A percentile compares a stretch with the other conserved stretches of the same genome.
phyloP scores from a whole-genome alignment of 2,797 vertebrate genomes.

The Clarias laeviceps region DNA sequence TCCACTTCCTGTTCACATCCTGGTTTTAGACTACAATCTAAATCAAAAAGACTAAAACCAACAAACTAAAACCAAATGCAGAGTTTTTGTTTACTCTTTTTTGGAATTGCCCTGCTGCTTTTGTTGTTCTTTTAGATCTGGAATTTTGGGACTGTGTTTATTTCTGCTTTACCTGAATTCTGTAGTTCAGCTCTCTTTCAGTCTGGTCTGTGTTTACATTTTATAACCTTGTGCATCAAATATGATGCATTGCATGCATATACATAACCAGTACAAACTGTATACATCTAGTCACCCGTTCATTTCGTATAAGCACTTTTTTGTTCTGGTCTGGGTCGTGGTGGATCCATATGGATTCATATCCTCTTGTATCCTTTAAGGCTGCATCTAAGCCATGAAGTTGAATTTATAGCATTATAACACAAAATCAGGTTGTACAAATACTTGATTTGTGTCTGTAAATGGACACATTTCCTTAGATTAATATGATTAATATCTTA shows the following conservation, averaged over 20 bases:
- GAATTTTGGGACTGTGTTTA: not conserved
- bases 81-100: too few species aligned
- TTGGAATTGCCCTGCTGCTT: not conserved
- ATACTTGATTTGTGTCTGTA: constrained; percentile 12
- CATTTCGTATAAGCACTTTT: not conserved
- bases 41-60: not conserved
- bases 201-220: not conserved
- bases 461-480: not conserved
- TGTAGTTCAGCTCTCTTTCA: not conserved
- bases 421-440: constrained; percentile 11
- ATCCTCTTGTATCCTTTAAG: not conserved
- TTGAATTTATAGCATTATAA: not conserved
- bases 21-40: not conserved
- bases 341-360: not conserved
- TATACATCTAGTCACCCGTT: not conserved
- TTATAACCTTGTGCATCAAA: not conserved
- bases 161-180: constrained; percentile 4
- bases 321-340: not conserved
- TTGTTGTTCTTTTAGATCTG: not conserved
- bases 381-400: not conserved
- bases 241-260: not conserved
- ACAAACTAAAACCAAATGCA: not conserved
- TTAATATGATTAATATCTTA: not conserved
- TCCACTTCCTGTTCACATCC: not conserved
- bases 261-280: not conserved